A percentile compares a stretch with the other conserved stretches of the same genome.
Conservation (phyloP, 2,113 vertebrate genomes). For the Rhea pennata region DNA sequence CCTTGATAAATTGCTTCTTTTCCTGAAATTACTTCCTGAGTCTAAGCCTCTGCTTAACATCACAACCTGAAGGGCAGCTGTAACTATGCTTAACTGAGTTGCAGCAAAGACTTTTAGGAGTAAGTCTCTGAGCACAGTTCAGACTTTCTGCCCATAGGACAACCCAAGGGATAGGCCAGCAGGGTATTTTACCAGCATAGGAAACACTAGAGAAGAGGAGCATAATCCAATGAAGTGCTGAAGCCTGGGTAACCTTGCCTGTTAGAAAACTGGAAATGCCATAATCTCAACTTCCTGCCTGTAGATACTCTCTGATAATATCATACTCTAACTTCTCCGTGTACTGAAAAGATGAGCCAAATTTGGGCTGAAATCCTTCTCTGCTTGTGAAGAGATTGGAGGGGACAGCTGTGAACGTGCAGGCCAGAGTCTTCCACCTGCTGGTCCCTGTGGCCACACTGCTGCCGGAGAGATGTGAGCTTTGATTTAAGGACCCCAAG, state of each 20-base stretch:
- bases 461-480: too few relatives aligned
- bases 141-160: neutral
- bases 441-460: too few relatives aligned
- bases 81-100: neutral
- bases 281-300: neutral
- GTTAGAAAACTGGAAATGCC: neutral
- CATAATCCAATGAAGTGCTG: accelerated
- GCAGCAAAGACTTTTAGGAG: neutral
- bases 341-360: neutral
- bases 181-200: neutral
- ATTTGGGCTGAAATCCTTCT: neutral
- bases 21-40: neutral
- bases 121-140: neutral
- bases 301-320: neutral
- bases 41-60: neutral
- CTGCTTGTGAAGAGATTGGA: neutral
- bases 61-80: neutral
- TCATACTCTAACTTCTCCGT: neutral
- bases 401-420: too few relatives aligned
- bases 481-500: too few relatives aligned
- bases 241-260: neutral
- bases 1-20: neutral
- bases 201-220: neutral
- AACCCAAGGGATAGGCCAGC: neutral
- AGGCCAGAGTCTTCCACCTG: neutral